Base-by-base conservation (phyloP, 2,888 invertebrate genomes). In the Conchocele bisecta region DNA sequence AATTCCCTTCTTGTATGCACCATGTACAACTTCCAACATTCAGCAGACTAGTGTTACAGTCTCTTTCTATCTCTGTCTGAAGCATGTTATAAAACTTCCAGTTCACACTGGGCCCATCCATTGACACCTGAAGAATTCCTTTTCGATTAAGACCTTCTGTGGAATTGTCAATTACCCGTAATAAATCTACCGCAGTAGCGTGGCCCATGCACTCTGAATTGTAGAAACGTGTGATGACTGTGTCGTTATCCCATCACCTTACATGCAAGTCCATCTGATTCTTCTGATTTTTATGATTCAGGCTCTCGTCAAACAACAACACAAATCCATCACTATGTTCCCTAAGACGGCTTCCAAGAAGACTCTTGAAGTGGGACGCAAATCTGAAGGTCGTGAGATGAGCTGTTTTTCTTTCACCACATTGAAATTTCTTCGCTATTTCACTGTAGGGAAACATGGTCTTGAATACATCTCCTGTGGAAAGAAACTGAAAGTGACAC, bases 1-100 rank as follows among this genome's bases (percentile, higher is more conserved):
- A 9, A 81, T 65, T 1, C 82, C 86, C 5, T 83, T 73, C 71
- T 83, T 83, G 26, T 87, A 86, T 20, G 83, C 79, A 22, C 83
- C 81, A 71, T 89, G 83, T 11, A 86, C 50, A 50, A 2, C 26
- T 20, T 17, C 1, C 29, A 20, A 50, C 22, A 26, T 50, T 50
- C 20, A 28, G 29, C 17, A 50, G 13, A 26, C 29, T 50, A 11
- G 2, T 22, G 3, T 6, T 5, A 3, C n/a, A 28, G 28, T 50
- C 26, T 0, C 13, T 11, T 17, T 50, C 13, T 17, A 50, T 5
- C 29, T 28, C 28, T 6, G 22, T 48, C 28, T 48, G n/a, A 5
- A 48, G 28, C n/a, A 26, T 26, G n/a, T 48, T 15, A 48, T 26
- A 48, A 9, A 28, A 9, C 9, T 24, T 20, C 42, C 26, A 57